These are phyloP conservation scores for Suricata suricatta DNA, from an alignment of 2,113 vertebrate genomes.

Conservation along the genomic window DNA sequence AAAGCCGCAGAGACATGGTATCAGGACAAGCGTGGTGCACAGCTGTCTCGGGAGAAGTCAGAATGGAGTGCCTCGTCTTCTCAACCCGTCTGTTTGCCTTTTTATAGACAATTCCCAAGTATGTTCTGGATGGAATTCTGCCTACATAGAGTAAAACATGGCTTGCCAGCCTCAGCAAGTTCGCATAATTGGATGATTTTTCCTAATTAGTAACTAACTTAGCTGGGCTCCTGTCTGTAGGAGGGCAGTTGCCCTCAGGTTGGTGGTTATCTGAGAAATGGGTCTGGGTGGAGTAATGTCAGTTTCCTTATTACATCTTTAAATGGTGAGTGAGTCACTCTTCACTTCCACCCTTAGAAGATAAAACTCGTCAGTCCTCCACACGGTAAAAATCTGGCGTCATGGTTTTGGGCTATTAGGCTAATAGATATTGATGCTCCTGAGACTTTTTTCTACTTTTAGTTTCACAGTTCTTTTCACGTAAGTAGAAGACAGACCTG, in stretches of 20 bases:
- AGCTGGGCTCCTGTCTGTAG: slow-evolving; percentile 65
- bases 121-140: slow-evolving; percentile 73
- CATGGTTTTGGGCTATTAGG: not conserved
- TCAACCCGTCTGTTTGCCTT: slow-evolving; percentile 6
- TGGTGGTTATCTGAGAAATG: slow-evolving; percentile 80
- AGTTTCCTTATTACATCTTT: slow-evolving; percentile 64
- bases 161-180: slow-evolving; percentile 80
- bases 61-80: not conserved
- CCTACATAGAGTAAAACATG: slow-evolving; percentile 69
- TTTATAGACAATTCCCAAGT: slow-evolving; percentile 74
- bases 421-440: slow-evolving; percentile 8
- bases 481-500: not conserved
- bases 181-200: slow-evolving; percentile 73
- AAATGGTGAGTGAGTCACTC: slow-evolving; percentile 76
- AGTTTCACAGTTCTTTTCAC: not conserved
- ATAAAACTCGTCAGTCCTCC: slow-evolving; percentile 31
- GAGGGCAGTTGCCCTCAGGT: slow-evolving; percentile 74
- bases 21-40: not conserved
- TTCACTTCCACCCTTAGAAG: slow-evolving; percentile 60
- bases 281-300: slow-evolving; percentile 76
- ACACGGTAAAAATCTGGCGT: not conserved
- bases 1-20: slow-evolving; percentile 79
- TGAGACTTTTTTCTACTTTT: not conserved
- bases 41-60: not conserved
- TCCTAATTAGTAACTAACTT: slow-evolving; percentile 76